Conservation (phyloP, 2,113 vertebrate genomes). For the Pterocles burchelli region DNA sequence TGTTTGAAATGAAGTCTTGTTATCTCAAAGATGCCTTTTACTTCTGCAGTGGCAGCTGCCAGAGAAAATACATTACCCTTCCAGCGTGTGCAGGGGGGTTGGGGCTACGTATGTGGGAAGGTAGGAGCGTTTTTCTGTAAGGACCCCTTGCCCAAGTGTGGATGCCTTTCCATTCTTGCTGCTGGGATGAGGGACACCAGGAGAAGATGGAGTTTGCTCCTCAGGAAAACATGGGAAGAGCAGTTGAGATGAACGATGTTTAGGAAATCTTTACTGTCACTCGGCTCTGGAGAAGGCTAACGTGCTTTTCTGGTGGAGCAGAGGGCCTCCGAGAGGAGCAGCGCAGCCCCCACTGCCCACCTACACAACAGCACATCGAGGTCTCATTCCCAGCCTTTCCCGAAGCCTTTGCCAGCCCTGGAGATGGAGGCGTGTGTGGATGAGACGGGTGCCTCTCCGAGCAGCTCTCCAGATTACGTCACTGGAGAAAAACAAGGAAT, state of each 20-base stretch:
- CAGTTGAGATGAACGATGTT: not conserved
- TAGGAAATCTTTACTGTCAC: not conserved
- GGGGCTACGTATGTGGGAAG: not conserved
- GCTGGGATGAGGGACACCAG: not conserved
- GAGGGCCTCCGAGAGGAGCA: not conserved
- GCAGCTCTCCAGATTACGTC: not conserved
- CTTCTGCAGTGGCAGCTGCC: constrained; percentile 13
- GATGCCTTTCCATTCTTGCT: not conserved
- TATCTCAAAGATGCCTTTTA: constrained; percentile 33
- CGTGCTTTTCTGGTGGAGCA: not conserved
- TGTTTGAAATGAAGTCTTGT: constrained; percentile 20
- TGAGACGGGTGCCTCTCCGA: not conserved
- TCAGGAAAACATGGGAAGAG: not conserved
- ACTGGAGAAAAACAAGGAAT: constrained; percentile 14
- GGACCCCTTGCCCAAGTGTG: not conserved
- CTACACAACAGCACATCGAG: constrained; percentile 10
- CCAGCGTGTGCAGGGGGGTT: not conserved
- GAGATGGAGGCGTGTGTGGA: constrained; percentile 21
- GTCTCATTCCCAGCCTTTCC: constrained; percentile 24
- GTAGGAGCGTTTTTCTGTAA: not conserved
- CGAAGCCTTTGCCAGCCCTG: not conserved
- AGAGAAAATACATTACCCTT: constrained; percentile 21
- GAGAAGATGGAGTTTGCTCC: not conserved
- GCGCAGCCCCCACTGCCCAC: not conserved
- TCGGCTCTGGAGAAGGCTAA: not conserved